phyloP scores from a whole-genome alignment of 2,113 vertebrate species.

The Xiphophorus hellerii region DNA sequence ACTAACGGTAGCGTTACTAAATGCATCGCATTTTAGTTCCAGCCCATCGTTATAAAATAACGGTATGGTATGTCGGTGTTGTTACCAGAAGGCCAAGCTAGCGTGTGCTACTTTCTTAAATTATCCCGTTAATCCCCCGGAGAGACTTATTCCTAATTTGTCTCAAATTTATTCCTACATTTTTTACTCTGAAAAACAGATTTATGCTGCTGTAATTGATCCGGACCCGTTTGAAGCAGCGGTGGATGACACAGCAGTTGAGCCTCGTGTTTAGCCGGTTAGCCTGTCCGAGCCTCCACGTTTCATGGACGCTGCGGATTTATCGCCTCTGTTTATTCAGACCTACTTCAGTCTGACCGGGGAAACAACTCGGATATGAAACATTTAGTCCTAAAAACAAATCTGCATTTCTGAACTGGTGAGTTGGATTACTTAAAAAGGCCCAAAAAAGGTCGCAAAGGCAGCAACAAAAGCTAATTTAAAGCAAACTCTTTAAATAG shows the following conservation, averaged over 20 bases:
- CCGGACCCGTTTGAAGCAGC: background rate
- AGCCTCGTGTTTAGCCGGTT: constrained; percentile 50
- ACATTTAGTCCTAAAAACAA: background rate
- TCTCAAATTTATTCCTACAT: too few relatives aligned
- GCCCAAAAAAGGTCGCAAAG: background rate
- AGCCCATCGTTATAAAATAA: background rate
- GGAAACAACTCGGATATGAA: background rate
- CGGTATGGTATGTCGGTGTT: constrained; percentile 1
- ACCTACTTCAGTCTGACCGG: background rate
- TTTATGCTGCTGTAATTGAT: background rate
- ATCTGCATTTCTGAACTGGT: background rate
- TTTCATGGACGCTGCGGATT: background rate
- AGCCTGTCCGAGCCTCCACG: constrained; percentile 3
- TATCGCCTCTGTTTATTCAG: background rate
- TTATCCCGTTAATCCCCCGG: background rate
- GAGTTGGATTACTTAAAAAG: background rate
- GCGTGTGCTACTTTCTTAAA: background rate
- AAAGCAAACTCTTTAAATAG: background rate
- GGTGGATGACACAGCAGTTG: constrained; percentile 6
- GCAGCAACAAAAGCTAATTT: too few relatives aligned
- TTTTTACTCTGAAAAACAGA: background rate
- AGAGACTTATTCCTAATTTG: too few relatives aligned
- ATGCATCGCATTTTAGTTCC: background rate
- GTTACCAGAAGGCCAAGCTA: constrained; percentile 26
- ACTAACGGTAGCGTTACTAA: too few relatives aligned